A percentile compares a stretch with the other conserved stretches of the same genome.
phyloP scores from a whole-genome alignment of 2,113 vertebrate species.

The Cyrtonyx montezumae region DNA sequence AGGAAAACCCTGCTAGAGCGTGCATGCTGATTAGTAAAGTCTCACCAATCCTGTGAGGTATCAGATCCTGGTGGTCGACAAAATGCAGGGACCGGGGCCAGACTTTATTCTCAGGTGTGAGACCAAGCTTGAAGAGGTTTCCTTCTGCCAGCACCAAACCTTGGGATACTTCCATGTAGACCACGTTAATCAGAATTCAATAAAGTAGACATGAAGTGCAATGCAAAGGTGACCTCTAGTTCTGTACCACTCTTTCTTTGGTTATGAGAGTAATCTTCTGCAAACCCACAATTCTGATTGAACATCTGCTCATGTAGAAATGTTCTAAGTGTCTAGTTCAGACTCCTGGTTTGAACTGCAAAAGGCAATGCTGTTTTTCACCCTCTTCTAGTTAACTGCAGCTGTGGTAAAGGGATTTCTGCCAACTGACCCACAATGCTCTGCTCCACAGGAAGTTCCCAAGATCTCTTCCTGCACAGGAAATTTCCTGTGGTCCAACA shows the following conservation, averaged over 20 bases:
- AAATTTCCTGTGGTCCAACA: constrained; percentile 92
- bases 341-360: constrained; percentile 11
- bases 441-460: constrained; percentile 88
- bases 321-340: neutral
- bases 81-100: neutral
- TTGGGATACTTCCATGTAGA: neutral
- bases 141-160: neutral
- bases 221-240: neutral
- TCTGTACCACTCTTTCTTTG: neutral
- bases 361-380: constrained; percentile 32
- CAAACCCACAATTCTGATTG: constrained; percentile 18
- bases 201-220: neutral
- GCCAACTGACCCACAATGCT: constrained; percentile 86
- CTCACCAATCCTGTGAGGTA: neutral
- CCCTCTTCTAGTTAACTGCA: constrained; percentile 72
- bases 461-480: constrained; percentile 90
- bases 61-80: neutral
- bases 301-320: neutral
- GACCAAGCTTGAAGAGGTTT: neutral
- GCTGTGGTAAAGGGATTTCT: constrained; percentile 79
- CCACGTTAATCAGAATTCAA: neutral
- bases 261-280: neutral
- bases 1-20: neutral
- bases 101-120: neutral
- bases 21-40: neutral